phyloP scores from a whole-genome alignment of 2,797 vertebrate species.

The Eurystomus glaucurus region DNA sequence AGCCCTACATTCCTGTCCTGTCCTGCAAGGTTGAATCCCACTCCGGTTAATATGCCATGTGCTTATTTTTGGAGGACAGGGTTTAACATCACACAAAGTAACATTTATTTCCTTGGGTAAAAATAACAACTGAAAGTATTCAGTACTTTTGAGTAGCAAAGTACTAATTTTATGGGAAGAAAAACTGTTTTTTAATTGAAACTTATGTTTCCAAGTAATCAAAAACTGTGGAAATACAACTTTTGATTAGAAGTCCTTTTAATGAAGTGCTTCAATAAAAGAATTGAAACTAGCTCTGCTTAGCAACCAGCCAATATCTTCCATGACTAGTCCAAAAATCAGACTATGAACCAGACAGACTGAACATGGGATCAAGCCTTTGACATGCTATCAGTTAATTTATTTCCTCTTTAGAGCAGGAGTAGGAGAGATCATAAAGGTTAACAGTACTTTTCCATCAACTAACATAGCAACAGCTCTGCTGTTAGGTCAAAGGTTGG shows the following conservation, averaged over 20 bases:
- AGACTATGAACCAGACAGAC: neutral
- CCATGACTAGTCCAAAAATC: neutral
- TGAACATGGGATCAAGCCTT: neutral
- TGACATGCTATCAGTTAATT: neutral
- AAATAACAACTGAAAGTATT: neutral
- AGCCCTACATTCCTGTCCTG: neutral
- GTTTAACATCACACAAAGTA: neutral
- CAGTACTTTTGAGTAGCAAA: neutral
- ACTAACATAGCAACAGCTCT: neutral
- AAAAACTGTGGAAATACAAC: neutral
- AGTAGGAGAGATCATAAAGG: neutral
- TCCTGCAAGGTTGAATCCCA: neutral
- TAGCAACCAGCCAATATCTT: neutral
- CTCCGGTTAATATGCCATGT: rapidly evolving
- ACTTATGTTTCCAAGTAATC: neutral
- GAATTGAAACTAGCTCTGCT: neutral
- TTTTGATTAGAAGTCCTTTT: neutral
- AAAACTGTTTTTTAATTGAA: neutral
- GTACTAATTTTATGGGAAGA: neutral
- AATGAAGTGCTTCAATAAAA: neutral
- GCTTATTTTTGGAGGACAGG: neutral
- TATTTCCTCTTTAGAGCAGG: neutral
- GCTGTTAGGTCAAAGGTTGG: neutral
- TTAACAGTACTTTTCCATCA: neutral
- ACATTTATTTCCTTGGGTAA: neutral